Base-by-base conservation (phyloP, 2,113 vertebrate species). In the Caranx ignobilis region DNA sequence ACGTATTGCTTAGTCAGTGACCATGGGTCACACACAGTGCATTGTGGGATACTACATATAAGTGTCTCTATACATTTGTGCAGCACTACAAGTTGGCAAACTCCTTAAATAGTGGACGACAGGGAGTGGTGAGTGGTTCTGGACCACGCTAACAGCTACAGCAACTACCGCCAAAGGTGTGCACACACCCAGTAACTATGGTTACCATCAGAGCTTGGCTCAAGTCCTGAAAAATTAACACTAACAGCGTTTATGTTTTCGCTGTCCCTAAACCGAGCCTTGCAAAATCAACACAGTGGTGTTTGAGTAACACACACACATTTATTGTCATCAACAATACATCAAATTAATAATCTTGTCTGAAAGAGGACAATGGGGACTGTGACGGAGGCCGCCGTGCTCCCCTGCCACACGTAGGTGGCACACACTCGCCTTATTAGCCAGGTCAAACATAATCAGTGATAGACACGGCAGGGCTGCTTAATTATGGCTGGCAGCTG, bases 401-500 rank as follows among this genome's bases (percentile, higher is more conserved):
- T 87, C 87, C 70, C 69, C 79, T 80, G 86, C 92, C 88, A 87
- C 80, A 84, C 37, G 85, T 86, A 90, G 88, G 90, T 91, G 91
- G 87, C 89, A 91, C 92, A 85, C 88, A 80, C 88, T 93, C 62
- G 90, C 85, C 93, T 94, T 94, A 95, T 94, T 94, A 94, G 91
- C 91, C 88, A 84, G 91, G 93, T 95, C 93, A 94, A 94, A 95
- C 92, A 94, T 91, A 93, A 94, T 94, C 93, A 95, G 91, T 91
- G 93, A 93, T 94, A 91, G 93, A 90, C 89, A 90, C 92, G 89
- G 90, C 92, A 82, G 89, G 90, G 90, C 83, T 81, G 91, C 90
- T 92, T 94, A 94, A 95, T 95, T 94, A 94, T 90, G 75, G 91
- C 86, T 93, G 94, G 92, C 94, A 95, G 92, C 93, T 94, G 94